A percentile compares a stretch with the other conserved stretches of the same genome.
Conservation (phyloP, 2,888 invertebrate species). For the Zaprionus lineosus region DNA sequence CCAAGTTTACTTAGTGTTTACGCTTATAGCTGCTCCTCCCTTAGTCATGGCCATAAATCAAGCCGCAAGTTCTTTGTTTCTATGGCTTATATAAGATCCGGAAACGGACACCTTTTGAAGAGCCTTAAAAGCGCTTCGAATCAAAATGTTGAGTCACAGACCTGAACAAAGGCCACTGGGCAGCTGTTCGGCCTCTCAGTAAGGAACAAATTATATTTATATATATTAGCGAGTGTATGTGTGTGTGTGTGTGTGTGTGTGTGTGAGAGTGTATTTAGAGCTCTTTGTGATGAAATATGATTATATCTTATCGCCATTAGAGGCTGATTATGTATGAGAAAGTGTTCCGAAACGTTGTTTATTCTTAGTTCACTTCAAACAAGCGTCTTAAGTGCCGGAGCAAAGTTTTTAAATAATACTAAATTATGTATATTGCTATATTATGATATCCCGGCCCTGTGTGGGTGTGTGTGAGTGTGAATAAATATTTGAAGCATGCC, state of each 20-base stretch:
- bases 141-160: too few relatives aligned
- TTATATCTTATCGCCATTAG: slow-evolving; percentile 3
- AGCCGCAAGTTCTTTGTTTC: neutral
- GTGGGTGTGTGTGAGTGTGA: slow-evolving; percentile 7
- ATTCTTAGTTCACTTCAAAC: neutral
- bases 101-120: too few relatives aligned
- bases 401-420: slow-evolving; percentile 38
- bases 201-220: too few relatives aligned
- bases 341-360: slow-evolving; percentile 21
- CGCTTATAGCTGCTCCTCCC: too few relatives aligned
- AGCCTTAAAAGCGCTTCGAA: too few relatives aligned
- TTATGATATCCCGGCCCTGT: slow-evolving; percentile 4
- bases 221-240: too few relatives aligned
- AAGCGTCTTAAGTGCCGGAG: slow-evolving; percentile 16
- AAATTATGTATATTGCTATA: slow-evolving; percentile 31
- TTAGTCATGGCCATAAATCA: slow-evolving; percentile 33
- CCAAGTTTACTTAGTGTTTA: too few relatives aligned
- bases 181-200: too few relatives aligned
- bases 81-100: neutral
- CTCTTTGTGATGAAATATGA: too few relatives aligned
- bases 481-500: slow-evolving; percentile 35
- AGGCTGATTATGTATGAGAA: slow-evolving; percentile 7
- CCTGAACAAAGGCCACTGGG: too few relatives aligned
- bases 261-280: too few relatives aligned
- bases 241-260: too few relatives aligned